phyloP scores from a whole-genome alignment of 2,797 vertebrate genomes.

The Huso huso region DNA sequence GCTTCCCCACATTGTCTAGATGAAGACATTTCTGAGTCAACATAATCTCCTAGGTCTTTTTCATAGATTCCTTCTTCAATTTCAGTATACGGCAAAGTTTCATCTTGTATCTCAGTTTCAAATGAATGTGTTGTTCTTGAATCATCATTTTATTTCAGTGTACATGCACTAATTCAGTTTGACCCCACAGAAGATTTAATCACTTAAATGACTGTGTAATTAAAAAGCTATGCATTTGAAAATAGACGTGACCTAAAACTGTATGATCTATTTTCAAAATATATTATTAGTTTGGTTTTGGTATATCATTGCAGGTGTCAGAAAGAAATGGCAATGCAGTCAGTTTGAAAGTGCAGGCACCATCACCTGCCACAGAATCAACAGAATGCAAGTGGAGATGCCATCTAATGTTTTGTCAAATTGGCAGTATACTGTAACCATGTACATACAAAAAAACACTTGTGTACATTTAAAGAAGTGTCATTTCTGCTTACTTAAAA shows the following conservation, averaged over 20 bases:
- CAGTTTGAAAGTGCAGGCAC: not conserved
- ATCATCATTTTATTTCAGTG: not conserved
- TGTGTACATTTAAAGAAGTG: too few relatives aligned
- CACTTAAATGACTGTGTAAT: not conserved
- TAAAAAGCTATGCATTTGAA: not conserved
- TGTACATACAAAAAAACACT: too few relatives aligned
- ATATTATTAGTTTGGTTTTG: conserved; percentile 1
- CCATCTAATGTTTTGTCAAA: not conserved
- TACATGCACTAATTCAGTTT: not conserved
- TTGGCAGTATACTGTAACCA: too few relatives aligned
- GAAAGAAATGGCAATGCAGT: not conserved
- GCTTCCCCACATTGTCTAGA: too few relatives aligned
- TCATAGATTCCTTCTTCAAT: too few relatives aligned
- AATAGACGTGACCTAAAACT: not conserved
- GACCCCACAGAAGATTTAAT: not conserved
- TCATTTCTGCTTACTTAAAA: too few relatives aligned
- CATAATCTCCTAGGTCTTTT: too few relatives aligned
- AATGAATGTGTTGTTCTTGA: conserved; percentile 3
- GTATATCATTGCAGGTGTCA: conserved; percentile 1
- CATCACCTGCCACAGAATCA: not conserved
- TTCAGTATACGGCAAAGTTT: not conserved
- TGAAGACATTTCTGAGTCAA: too few relatives aligned
- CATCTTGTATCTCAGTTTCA: not conserved
- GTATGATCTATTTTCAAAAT: not conserved
- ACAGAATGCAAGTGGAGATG: not conserved